phyloP scores from a whole-genome alignment of 2,113 vertebrate species.

The Labrus mixtus region DNA sequence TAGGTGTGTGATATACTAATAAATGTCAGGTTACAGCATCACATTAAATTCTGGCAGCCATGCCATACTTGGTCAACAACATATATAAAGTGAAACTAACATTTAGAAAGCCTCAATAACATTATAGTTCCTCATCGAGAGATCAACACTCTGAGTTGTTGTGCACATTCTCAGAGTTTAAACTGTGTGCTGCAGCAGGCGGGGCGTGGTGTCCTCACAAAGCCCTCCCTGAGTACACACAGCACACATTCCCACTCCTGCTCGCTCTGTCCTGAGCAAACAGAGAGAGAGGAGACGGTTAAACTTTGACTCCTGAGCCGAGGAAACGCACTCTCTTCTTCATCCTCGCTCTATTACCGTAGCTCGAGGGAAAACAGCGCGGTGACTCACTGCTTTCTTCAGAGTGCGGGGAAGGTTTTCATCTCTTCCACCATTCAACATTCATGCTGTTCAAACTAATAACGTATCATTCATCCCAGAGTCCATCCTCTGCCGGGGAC shows the following conservation, averaged over 20 bases:
- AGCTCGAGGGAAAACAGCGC: constrained; percentile 15
- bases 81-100: constrained; percentile 37
- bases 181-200: constrained; percentile 44
- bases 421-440: constrained; percentile 7
- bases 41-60: not conserved
- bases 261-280: constrained; percentile 71
- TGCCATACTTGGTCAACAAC: constrained; percentile 40
- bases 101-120: constrained; percentile 37
- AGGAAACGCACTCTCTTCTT: constrained; percentile 26
- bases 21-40: not conserved
- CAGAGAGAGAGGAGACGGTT: constrained; percentile 52
- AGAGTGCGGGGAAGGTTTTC: constrained; percentile 15
- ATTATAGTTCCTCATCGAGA: not conserved
- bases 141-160: constrained; percentile 1
- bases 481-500: not conserved
- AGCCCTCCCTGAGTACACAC: constrained; percentile 76
- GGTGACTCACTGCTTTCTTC: constrained; percentile 41
- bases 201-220: constrained; percentile 51
- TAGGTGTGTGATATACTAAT: too few species aligned
- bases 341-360: constrained; percentile 19
- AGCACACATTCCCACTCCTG: constrained; percentile 46
- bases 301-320: constrained; percentile 37
- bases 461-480: not conserved
- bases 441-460: not conserved
- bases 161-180: constrained; percentile 14